Percentiles rank a stretch among this genome's conserved stretches.
Evolutionary conservation across 2,888 invertebrate genomes (phyloP).

Genomic region (Ypsolopha sequella): DNA sequence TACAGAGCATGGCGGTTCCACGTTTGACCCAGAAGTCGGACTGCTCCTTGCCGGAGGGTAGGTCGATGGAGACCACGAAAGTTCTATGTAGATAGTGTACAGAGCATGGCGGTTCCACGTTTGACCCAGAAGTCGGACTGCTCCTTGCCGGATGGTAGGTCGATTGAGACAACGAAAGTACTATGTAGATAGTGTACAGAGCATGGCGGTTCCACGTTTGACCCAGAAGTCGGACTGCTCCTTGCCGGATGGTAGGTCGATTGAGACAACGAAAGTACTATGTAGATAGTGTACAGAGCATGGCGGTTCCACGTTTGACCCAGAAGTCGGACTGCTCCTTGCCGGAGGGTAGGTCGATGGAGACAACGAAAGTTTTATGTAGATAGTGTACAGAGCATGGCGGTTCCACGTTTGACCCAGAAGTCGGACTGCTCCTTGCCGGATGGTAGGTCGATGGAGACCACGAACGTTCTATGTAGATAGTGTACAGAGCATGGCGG

Average conservation of each 20-base stretch:
- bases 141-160: slow-evolving; percentile 80
- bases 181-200: slow-evolving; percentile 78
- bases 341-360: slow-evolving; percentile 83
- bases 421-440: slow-evolving; percentile 80
- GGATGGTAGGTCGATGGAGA: slow-evolving; percentile 83
- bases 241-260: slow-evolving; percentile 81
- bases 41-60: slow-evolving; percentile 77
- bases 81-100: slow-evolving; percentile 78
- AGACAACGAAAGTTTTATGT: slow-evolving; percentile 79
- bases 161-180: slow-evolving; percentile 86
- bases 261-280: slow-evolving; percentile 82
- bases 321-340: slow-evolving; percentile 81
- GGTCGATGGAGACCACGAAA: slow-evolving; percentile 85
- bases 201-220: slow-evolving; percentile 86
- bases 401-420: slow-evolving; percentile 91
- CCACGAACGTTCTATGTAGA: slow-evolving; percentile 78
- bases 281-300: slow-evolving; percentile 79
- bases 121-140: slow-evolving; percentile 87
- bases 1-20: slow-evolving; percentile 86
- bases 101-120: slow-evolving; percentile 84
- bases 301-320: slow-evolving; percentile 88
- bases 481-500: slow-evolving; percentile 85
- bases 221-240: slow-evolving; percentile 86
- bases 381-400: slow-evolving; percentile 81
- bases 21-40: slow-evolving; percentile 90